phyloP scores from a whole-genome alignment of 2,797 vertebrate species.

The Ptychobarbus kaznakovi region DNA sequence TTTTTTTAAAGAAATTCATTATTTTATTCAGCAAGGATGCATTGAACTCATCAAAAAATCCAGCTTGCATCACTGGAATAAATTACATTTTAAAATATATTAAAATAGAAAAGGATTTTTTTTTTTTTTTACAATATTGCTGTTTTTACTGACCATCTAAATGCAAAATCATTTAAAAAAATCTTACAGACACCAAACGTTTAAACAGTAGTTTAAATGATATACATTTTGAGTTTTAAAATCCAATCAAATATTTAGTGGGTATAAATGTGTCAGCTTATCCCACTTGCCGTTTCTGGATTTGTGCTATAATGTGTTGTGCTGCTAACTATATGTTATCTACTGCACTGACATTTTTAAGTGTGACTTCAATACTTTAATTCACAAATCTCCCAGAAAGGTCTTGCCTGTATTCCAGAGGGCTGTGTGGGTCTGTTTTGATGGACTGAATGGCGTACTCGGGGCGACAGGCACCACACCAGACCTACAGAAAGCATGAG shows the following conservation, averaged over 20 bases:
- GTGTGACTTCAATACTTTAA: background rate
- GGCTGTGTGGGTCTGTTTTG: conserved; percentile 95
- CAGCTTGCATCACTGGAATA: background rate
- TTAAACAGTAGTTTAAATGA: no score
- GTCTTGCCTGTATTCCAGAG: conserved; percentile 91
- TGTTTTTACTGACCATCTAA: no score
- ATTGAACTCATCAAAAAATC: no score
- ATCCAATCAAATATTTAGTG: no score
- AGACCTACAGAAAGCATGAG: conserved; percentile 79
- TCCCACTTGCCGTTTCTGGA: background rate
- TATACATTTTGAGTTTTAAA: background rate
- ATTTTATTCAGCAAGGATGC: no score
- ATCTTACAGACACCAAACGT: background rate
- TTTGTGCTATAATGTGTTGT: background rate
- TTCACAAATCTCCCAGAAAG: background rate
- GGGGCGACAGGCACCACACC: conserved; percentile 96
- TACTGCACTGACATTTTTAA: background rate
- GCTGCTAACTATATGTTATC: background rate
- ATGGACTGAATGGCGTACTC: conserved; percentile 95
- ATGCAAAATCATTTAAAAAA: no score
- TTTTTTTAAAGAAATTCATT: no score
- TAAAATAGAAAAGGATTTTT: no score
- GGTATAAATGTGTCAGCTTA: background rate
- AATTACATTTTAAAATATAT: background rate
- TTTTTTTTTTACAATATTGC: no score